Base-by-base conservation (phyloP, 2,797 vertebrate species). In the Leontopithecus rosalia region DNA sequence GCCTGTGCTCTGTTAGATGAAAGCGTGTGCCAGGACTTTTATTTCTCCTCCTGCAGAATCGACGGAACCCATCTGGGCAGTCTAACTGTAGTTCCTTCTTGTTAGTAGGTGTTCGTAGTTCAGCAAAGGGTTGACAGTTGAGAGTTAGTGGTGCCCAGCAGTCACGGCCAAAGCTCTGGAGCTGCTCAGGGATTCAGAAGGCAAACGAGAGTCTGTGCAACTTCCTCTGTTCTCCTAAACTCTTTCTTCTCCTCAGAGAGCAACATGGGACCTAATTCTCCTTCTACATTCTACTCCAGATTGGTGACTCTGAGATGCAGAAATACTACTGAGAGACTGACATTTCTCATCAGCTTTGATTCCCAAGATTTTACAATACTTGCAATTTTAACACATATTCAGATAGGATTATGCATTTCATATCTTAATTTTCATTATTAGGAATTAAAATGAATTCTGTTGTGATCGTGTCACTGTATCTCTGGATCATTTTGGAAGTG, bases 271-370 rank as follows among this genome's bases (percentile, higher is more conserved):
- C 79, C 86, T 97, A 39, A 94, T 91, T 92, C 85, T 95, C 39
- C 46, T 96, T 83, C 94, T 94, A 17, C 91, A 87, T 89, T 91
- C 92, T 95, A 92, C 95, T 97, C 97, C 97, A 92, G 98, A 98
- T 98, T 98, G 98, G 98, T 98, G 98, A 97, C 95, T 98, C 97
- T 97, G 89, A 96, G 97, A 79, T 96, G 98, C 97, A 98, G 98
- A 98, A 98, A 98, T 97, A 94, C 95, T n/a, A 1, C 43, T 26
- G 52, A 88, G 81, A 94, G 80, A 43, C 43, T 24, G n/a, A 50
- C 41, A 73, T 55, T 86, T 87, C 91, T 96, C 61, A 15, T 75
- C 43, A 80, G n/a, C 57, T 52, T 8, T 13, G 79, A 81, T 96
- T 91, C 87, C 90, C 88, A 90, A 41, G 28, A 77, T 84, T 48